Evolutionary conservation across 2,113 vertebrate species (phyloP).

Genomic region (Hystrix cristata): DNA sequence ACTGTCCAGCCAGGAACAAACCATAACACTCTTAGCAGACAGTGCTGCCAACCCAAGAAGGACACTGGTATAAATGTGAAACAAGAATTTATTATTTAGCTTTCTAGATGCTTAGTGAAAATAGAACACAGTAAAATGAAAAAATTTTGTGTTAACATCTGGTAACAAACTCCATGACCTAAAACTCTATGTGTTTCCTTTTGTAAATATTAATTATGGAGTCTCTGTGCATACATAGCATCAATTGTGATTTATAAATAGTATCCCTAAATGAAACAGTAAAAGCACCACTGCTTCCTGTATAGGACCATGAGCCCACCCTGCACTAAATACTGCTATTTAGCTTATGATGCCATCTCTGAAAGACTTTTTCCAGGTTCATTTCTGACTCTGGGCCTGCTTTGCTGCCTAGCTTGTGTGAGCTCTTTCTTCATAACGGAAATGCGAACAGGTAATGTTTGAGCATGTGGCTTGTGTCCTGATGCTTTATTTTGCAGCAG

Average conservation of each 20-base stretch:
- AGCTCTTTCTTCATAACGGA: neutral
- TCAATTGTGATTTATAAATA: neutral
- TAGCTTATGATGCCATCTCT: neutral
- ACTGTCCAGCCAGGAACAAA: neutral
- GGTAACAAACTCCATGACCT: neutral
- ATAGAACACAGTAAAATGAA: conserved; percentile 20
- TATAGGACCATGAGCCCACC: neutral
- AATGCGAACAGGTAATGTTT: neutral
- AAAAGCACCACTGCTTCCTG: neutral
- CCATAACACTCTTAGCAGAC: conserved; percentile 16
- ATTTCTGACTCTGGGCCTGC: neutral
- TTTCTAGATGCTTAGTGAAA: conserved; percentile 31
- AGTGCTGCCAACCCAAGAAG: neutral
- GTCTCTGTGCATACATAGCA: neutral
- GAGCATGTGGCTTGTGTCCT: neutral
- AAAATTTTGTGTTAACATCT: conserved; percentile 23
- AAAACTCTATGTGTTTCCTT: conserved; percentile 32
- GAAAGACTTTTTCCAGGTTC: neutral
- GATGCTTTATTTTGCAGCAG: conserved; percentile 35
- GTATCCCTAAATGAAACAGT: neutral
- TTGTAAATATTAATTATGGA: conserved; percentile 8
- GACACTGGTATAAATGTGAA: neutral
- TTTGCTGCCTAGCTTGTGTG: neutral
- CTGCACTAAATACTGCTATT: neutral
- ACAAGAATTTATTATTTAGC: neutral